phyloP scores from a whole-genome alignment of 1,140 invertebrate genomes.

The Apis mellifera region DNA sequence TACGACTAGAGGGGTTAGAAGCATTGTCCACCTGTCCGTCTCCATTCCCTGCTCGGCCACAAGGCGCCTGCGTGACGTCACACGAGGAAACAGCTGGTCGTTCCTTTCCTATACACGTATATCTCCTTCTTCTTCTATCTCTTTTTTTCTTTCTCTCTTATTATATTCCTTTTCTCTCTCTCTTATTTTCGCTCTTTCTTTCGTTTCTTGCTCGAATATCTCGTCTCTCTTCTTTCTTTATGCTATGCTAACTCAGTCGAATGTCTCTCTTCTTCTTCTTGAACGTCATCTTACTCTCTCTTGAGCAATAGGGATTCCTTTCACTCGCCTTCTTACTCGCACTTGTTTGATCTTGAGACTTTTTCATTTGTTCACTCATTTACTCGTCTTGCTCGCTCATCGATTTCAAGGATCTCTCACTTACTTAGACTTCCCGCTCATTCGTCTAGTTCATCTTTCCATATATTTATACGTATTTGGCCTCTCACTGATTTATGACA shows the following conservation, averaged over 20 bases:
- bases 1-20: constrained; percentile 56
- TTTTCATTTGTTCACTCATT: constrained; percentile 5
- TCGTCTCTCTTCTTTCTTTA: constrained; percentile 13
- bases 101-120: constrained; percentile 52
- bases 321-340: constrained; percentile 11
- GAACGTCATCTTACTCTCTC: background rate
- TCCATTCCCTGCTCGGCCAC: constrained; percentile 46
- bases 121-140: constrained; percentile 54
- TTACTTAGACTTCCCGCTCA: background rate
- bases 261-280: background rate
- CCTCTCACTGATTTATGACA: background rate
- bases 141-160: background rate
- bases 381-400: constrained; percentile 14
- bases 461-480: too few relatives aligned
- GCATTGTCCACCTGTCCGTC: constrained; percentile 72
- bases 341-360: background rate
- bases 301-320: background rate
- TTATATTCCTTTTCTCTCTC: background rate
- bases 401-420: constrained; percentile 19
- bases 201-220: background rate
- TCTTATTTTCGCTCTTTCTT: background rate
- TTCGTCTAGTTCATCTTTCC: background rate
- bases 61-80: constrained; percentile 72
- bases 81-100: constrained; percentile 73
- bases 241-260: background rate